phyloP scores from a whole-genome alignment of 2,797 vertebrate species.

The Passerculus sandwichensis region DNA sequence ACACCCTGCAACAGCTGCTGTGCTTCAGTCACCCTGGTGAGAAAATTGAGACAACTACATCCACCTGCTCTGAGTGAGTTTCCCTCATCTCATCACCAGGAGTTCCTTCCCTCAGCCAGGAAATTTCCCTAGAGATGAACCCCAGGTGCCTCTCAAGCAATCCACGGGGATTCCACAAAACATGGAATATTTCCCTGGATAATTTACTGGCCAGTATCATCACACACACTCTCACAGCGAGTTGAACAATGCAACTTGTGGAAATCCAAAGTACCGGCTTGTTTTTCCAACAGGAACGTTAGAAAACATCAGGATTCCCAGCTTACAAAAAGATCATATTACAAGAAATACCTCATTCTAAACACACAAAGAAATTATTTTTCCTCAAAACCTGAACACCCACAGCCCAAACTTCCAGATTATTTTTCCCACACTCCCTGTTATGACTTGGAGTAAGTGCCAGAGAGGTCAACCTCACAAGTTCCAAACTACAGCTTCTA shows the following conservation, averaged over 20 bases:
- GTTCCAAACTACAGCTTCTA: not conserved
- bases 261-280: not conserved
- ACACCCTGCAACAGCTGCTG: not conserved
- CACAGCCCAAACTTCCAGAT: not conserved
- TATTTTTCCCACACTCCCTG: not conserved
- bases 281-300: not conserved
- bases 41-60: not conserved
- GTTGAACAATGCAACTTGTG: not conserved
- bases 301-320: not conserved
- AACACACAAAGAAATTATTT: not conserved
- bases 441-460: rapidly evolving
- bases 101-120: not conserved
- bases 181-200: not conserved
- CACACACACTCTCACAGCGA: rapidly evolving
- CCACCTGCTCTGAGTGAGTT: not conserved
- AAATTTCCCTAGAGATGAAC: not conserved
- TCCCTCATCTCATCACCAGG: not conserved
- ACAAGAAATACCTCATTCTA: not conserved
- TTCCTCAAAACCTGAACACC: not conserved
- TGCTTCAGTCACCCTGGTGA: not conserved
- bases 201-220: not conserved
- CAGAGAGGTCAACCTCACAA: not conserved
- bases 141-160: not conserved
- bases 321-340: not conserved
- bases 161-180: not conserved